phyloP scores from a whole-genome alignment of 2,113 vertebrate species.

The Brachyhypopomus gauderio region DNA sequence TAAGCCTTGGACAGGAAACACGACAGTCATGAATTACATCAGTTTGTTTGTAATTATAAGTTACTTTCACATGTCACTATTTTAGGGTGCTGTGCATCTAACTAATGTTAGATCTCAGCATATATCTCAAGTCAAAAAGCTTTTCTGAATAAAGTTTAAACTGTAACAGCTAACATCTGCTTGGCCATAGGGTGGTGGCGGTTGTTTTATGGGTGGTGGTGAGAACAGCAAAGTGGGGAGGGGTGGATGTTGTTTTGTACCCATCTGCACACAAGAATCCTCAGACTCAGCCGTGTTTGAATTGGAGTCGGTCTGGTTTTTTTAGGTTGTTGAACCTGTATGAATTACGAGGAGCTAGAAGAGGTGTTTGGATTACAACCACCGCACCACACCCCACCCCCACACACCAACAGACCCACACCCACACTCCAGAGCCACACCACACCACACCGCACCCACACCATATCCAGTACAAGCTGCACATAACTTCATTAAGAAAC shows the following conservation, averaged over 20 bases:
- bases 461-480: too few relatives aligned
- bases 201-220: background rate
- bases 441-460: too few relatives aligned
- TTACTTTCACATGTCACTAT: background rate
- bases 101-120: too few relatives aligned
- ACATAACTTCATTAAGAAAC: too few relatives aligned
- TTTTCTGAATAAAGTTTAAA: background rate
- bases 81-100: background rate
- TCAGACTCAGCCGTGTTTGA: slow-evolving; percentile 15
- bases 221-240: too few relatives aligned
- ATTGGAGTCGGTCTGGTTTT: slow-evolving; percentile 26
- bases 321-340: slow-evolving; percentile 25
- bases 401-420: too few relatives aligned
- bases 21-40: background rate
- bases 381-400: background rate
- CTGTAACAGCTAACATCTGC: background rate
- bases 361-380: slow-evolving; percentile 26
- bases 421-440: too few relatives aligned
- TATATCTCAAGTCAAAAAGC: too few relatives aligned
- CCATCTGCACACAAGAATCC: slow-evolving; percentile 34
- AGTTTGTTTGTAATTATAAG: background rate
- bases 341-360: background rate
- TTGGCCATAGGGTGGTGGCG: too few relatives aligned
- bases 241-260: background rate
- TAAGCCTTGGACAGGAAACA: background rate